Percentiles rank a stretch among this genome's conserved stretches.
Conservation (phyloP, 2,113 vertebrate species). For the Lipophrys pholis region DNA sequence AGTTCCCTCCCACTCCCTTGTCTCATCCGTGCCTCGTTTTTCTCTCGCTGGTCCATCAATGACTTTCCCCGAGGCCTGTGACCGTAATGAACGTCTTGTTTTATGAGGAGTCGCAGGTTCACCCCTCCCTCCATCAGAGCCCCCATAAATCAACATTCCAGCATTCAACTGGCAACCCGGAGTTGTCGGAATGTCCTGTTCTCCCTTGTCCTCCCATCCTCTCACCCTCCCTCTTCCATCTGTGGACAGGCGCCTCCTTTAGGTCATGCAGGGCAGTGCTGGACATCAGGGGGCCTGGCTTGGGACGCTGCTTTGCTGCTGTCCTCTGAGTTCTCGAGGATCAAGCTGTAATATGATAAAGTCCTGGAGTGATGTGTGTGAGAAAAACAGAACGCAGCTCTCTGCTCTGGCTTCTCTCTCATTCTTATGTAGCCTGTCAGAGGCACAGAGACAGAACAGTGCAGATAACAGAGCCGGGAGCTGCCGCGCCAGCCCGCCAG, state of each 20-base stretch:
- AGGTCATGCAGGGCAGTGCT: constrained; percentile 48
- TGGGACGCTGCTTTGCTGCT: constrained; percentile 35
- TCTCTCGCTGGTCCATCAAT: constrained; percentile 55
- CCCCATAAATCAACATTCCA: constrained; percentile 71
- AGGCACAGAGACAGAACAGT: constrained; percentile 69
- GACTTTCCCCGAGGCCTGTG: constrained; percentile 37
- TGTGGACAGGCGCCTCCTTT: constrained; percentile 60
- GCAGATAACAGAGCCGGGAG: constrained; percentile 67
- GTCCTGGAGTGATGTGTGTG: constrained; percentile 69
- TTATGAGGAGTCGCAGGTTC: constrained; percentile 62
- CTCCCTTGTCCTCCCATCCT: constrained; percentile 40
- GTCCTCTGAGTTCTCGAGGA: constrained; percentile 53
- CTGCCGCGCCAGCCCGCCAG: constrained; percentile 38
- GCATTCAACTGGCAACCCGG: constrained; percentile 58
- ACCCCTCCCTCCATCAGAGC: constrained; percentile 50
- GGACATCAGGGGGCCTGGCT: constrained; percentile 44
- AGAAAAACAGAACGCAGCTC: constrained; percentile 73
- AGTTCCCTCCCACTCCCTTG: constrained; percentile 28
- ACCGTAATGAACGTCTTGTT: constrained; percentile 61
- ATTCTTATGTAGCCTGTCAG: constrained; percentile 72
- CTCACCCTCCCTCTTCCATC: constrained; percentile 42
- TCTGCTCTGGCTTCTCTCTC: constrained; percentile 74
- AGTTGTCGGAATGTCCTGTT: constrained; percentile 61
- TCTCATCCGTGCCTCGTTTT: constrained; percentile 37
- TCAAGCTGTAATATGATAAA: constrained; percentile 74